Conservation (phyloP, 2,113 vertebrate genomes). For the Fulmarus glacialis region DNA sequence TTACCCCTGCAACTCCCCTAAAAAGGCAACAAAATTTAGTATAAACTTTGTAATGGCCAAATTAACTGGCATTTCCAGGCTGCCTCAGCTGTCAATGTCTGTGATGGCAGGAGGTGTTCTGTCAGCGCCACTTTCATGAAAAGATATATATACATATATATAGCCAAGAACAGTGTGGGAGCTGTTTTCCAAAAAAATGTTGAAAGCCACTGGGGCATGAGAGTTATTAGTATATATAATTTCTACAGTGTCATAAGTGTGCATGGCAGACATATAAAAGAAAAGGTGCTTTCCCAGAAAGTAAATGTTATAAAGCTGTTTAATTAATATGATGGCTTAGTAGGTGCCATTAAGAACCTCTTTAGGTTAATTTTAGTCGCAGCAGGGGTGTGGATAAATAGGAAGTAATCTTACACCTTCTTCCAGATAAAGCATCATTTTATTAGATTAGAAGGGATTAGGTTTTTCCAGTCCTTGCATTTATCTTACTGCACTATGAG, state of each 20-base stretch:
- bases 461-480: neutral
- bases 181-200: neutral
- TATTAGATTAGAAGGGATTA: neutral
- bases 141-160: neutral
- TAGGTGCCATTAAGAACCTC: neutral
- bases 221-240: neutral
- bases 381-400: slow-evolving; percentile 29
- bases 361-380: slow-evolving; percentile 34
- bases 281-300: neutral
- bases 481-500: neutral
- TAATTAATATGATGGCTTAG: slow-evolving; percentile 28
- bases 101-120: neutral
- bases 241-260: neutral
- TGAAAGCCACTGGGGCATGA: neutral
- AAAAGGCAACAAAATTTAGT: neutral
- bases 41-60: neutral
- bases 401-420: slow-evolving; percentile 8
- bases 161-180: slow-evolving; percentile 26
- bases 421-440: neutral
- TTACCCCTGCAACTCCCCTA: neutral
- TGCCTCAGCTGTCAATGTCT: slow-evolving; percentile 15
- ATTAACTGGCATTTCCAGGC: neutral
- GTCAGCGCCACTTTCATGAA: neutral
- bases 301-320: neutral
- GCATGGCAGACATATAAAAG: neutral